Percentiles rank a stretch among this genome's conserved stretches.
phyloP scores from a whole-genome alignment of 2,888 invertebrate species.

The Sarcophaga caerulescens region DNA sequence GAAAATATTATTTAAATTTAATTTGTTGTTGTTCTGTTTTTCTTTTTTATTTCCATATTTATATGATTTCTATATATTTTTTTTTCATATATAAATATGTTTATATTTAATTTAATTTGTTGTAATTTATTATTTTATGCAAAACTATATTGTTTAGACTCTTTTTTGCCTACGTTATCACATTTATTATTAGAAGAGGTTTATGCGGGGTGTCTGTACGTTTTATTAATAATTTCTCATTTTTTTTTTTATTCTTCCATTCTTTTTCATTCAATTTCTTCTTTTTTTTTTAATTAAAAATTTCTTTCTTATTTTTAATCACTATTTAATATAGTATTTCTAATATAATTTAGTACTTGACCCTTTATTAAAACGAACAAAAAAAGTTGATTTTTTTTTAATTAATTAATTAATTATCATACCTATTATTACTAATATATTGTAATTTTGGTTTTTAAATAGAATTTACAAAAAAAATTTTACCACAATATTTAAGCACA shows the following conservation, averaged over 20 bases:
- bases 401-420: slow-evolving; percentile 4
- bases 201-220: slow-evolving; percentile 71
- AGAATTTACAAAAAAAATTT: not conserved
- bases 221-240: not conserved
- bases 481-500: not conserved
- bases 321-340: slow-evolving; percentile 20
- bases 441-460: too few species aligned
- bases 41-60: too few species aligned
- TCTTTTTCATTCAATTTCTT: not conserved
- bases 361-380: not conserved
- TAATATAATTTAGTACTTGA: slow-evolving; percentile 30
- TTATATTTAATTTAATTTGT: slow-evolving; percentile 65
- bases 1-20: too few species aligned
- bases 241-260: not conserved
- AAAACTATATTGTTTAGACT: slow-evolving; percentile 67
- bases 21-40: too few species aligned
- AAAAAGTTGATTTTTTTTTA: not conserved
- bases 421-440: slow-evolving; percentile 9
- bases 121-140: too few species aligned
- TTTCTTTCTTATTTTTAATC: not conserved
- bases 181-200: slow-evolving; percentile 75
- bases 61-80: not conserved
- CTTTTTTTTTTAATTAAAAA: not conserved
- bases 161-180: slow-evolving; percentile 74
- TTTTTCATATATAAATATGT: slow-evolving; percentile 46